Percentiles rank a stretch among this genome's conserved stretches.
Conservation (phyloP, 2,888 invertebrate species). For the Drosophila fulvimacula region DNA sequence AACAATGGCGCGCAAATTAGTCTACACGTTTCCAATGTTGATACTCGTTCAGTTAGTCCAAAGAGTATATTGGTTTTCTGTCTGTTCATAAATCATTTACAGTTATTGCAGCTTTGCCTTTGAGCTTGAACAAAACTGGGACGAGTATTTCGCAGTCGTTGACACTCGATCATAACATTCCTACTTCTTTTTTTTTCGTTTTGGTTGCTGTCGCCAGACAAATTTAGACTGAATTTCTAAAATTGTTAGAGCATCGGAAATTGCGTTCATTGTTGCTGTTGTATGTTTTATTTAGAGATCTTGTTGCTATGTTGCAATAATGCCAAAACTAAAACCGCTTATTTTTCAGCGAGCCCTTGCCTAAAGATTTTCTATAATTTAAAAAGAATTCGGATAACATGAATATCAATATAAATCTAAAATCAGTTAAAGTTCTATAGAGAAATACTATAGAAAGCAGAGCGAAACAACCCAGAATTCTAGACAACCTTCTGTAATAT, state of each 20-base stretch:
- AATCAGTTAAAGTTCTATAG: neutral
- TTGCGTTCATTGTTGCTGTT: constrained; percentile 23
- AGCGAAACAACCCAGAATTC: no score
- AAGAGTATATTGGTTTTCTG: neutral
- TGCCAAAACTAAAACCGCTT: constrained; percentile 22
- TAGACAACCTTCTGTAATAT: neutral
- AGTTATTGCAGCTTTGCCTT: neutral
- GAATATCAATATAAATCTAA: neutral
- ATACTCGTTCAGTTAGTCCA: neutral
- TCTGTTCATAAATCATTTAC: neutral
- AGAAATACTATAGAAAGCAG: neutral
- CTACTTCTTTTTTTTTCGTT: constrained; percentile 7
- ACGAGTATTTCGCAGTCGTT: neutral
- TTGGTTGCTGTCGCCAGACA: constrained; percentile 19
- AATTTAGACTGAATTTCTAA: constrained; percentile 43
- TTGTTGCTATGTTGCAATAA: constrained; percentile 52
- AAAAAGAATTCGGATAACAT: neutral
- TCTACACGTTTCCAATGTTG: constrained; percentile 8
- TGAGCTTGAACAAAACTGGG: neutral
- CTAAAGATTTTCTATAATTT: neutral
- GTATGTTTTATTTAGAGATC: constrained; percentile 19
- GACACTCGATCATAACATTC: neutral
- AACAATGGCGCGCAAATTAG: constrained; percentile 13
- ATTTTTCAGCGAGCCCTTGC: constrained; percentile 2
- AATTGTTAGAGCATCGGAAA: constrained; percentile 23